phyloP scores from a whole-genome alignment of 2,888 invertebrate genomes.

The Autographa pulchrina region DNA sequence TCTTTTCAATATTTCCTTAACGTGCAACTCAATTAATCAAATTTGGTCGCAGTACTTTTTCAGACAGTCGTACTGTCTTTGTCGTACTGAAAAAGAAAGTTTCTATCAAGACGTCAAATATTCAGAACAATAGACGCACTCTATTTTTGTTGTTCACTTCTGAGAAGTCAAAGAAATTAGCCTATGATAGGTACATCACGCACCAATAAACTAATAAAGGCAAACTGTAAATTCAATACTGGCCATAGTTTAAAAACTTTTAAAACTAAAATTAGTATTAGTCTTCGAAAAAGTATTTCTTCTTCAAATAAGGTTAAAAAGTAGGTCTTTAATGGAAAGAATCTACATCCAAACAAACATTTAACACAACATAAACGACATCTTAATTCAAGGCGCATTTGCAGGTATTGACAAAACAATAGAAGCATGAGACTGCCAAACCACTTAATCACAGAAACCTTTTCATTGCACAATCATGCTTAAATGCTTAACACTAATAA shows the following conservation, averaged over 20 bases:
- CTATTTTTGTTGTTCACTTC: too few relatives aligned
- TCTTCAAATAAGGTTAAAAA: too few relatives aligned
- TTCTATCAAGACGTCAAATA: background rate
- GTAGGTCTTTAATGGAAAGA: background rate
- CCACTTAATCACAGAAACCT: background rate
- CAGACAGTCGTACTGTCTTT: background rate
- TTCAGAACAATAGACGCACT: background rate
- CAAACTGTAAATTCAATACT: too few relatives aligned
- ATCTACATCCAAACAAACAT: background rate
- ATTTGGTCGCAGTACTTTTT: background rate
- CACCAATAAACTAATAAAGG: too few relatives aligned
- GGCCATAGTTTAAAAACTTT: too few relatives aligned
- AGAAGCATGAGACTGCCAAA: background rate
- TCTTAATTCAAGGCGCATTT: background rate
- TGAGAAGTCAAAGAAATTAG: too few relatives aligned
- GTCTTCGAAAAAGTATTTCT: too few relatives aligned
- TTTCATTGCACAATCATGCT: background rate
- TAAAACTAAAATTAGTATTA: too few relatives aligned
- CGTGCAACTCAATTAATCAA: constrained; percentile 15
- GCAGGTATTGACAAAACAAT: background rate
- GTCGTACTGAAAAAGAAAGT: background rate
- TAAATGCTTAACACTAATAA: background rate
- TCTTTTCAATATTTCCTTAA: constrained; percentile 28
- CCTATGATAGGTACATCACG: too few relatives aligned
- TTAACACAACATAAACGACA: background rate